Evolutionary conservation across 1,140 invertebrate species (phyloP).

Genomic region (Drosophila tani): DNA sequence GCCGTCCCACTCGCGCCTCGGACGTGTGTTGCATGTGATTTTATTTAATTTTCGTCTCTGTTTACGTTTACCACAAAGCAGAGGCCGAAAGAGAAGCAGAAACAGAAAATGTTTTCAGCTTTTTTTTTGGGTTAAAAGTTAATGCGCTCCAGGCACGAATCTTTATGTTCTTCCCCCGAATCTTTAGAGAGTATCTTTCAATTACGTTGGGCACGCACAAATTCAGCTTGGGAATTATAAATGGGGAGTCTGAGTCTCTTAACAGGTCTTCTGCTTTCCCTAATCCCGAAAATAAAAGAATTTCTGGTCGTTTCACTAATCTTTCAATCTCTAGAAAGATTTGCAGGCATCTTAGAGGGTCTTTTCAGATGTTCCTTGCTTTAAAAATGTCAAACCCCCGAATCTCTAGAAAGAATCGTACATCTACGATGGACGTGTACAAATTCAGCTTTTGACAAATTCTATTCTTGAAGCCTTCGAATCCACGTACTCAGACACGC

Average conservation of each 20-base stretch:
- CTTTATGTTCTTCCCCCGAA: slow-evolving; percentile 32
- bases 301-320: neutral
- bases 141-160: slow-evolving; percentile 66
- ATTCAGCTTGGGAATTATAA: slow-evolving; percentile 11
- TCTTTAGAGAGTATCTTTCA: slow-evolving; percentile 57
- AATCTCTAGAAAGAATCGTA: neutral
- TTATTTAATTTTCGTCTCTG: slow-evolving; percentile 67
- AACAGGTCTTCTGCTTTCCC: slow-evolving; percentile 3
- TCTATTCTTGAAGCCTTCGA: too few relatives aligned
- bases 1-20: slow-evolving; percentile 45
- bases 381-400: neutral
- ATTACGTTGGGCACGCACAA: slow-evolving; percentile 60
- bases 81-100: slow-evolving; percentile 31
- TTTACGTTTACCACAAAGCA: slow-evolving; percentile 66
- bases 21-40: slow-evolving; percentile 80
- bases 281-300: neutral
- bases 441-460: too few relatives aligned
- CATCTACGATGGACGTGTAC: too few relatives aligned
- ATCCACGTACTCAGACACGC: too few relatives aligned
- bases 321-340: neutral
- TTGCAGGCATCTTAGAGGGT: neutral
- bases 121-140: slow-evolving; percentile 72
- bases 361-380: neutral
- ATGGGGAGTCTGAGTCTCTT: too few relatives aligned
- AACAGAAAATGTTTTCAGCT: slow-evolving; percentile 41